A percentile compares a stretch with the other conserved stretches of the same genome.
These are phyloP conservation scores for Drosophila hydei DNA, from an alignment of 1,140 invertebrate genomes.

Conservation along the genomic window DNA sequence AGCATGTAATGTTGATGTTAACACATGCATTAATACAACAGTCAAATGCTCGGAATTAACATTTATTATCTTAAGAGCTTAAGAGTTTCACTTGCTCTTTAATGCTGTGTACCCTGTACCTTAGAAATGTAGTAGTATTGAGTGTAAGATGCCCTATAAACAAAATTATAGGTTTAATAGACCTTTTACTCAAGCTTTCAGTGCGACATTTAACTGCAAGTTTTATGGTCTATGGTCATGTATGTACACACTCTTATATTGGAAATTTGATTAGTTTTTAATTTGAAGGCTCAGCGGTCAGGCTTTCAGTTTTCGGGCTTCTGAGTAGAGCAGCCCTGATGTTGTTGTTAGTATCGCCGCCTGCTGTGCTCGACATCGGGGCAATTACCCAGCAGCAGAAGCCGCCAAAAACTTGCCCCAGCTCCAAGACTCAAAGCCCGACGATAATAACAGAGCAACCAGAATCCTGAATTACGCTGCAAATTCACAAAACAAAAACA, in stretches of 20 bases:
- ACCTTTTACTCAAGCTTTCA: too few relatives aligned
- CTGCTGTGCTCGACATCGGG: constrained; percentile 68
- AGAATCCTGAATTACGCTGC: constrained; percentile 80
- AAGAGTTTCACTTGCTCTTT: constrained; percentile 32
- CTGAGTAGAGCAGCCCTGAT: constrained; percentile 20
- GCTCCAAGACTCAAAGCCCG: constrained; percentile 53
- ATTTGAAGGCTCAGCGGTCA: constrained; percentile 55
- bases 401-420: constrained; percentile 52
- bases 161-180: not conserved
- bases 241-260: constrained; percentile 28
- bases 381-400: constrained; percentile 66
- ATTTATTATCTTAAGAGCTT: constrained; percentile 60
- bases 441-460: constrained; percentile 77
- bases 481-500: constrained; percentile 38
- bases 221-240: too few relatives aligned
- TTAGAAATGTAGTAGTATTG: not conserved
- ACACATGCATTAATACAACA: constrained; percentile 1
- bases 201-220: too few relatives aligned
- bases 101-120: constrained; percentile 28
- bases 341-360: constrained; percentile 45
- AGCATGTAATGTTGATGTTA: constrained; percentile 6
- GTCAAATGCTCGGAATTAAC: not conserved
- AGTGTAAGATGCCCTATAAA: not conserved
- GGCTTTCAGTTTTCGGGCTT: constrained; percentile 20
- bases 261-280: constrained; percentile 71